These are phyloP conservation scores for Aphelocoma californica DNA, from an alignment of 2,797 vertebrate species.

Conservation along the genomic window DNA sequence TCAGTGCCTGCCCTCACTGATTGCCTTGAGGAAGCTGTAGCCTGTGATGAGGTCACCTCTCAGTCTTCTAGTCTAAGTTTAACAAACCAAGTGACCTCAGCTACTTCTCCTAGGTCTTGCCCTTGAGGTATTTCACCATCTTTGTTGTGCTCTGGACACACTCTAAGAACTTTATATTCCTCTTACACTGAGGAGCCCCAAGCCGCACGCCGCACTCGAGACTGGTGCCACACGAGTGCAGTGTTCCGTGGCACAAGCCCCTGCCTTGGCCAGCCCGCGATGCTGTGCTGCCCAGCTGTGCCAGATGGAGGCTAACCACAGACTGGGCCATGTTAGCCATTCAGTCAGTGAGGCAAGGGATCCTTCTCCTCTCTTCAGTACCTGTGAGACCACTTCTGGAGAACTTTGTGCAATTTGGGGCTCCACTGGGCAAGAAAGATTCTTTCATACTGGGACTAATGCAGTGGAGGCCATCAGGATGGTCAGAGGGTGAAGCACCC, in stretches of 20 bases:
- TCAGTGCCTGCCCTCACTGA: neutral
- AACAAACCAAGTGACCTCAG: neutral
- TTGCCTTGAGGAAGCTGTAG: rapidly evolving
- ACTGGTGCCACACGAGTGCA: rapidly evolving
- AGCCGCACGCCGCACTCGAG: rapidly evolving
- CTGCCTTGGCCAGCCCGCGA: neutral
- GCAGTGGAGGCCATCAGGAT: neutral
- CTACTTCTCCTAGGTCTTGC: neutral
- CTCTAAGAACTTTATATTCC: neutral
- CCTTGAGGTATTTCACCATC: neutral
- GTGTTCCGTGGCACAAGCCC: rapidly evolving
- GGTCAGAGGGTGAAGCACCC: neutral
- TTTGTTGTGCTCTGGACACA: neutral
- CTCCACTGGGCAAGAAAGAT: neutral
- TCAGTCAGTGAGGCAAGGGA: neutral
- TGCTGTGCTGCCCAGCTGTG: neutral
- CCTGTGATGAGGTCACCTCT: too few relatives aligned
- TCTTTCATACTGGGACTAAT: neutral
- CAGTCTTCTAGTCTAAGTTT: neutral
- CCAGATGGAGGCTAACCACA: rapidly evolving
- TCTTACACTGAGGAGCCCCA: rapidly evolving
- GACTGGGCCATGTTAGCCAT: neutral
- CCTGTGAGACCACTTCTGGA: neutral
- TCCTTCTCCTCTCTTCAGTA: neutral
- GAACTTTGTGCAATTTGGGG: neutral